Evolutionary conservation across 2,888 invertebrate genomes (phyloP), one percentile per base, ranked within the genome.

Genomic region (Patella depressa): DNA sequence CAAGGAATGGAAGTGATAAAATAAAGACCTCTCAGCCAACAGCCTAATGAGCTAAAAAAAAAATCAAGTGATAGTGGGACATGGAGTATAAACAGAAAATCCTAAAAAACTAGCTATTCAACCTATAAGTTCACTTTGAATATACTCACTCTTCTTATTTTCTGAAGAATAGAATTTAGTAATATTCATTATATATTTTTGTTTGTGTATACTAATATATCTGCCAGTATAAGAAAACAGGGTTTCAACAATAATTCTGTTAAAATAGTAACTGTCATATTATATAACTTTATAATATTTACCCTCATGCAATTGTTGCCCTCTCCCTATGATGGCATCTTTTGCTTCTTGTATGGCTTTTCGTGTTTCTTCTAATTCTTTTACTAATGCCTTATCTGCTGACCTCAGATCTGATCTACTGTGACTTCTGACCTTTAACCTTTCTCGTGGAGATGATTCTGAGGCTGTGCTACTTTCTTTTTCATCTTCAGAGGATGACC

Each of bases 311-410:
- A n/a, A 19, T 24, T 29, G 29, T 72, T 53, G 72, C 11, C 53
- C 53, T 74, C 74, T 57, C 17, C 73, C 75, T 59, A 71, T 71
- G 53, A 88, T 80, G 53, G 84, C 82, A 73, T 82, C 82, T 76
- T 84, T 86, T 19, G 85, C 86, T 72, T 87, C 86, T 77, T 87
- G 83, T 19, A 88, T 84, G 11, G 82, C 87, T 73, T 80, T 85
- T 72, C 88, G 82, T 9, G 88, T 87, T 77, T 86, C 85, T 74
- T 83, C 85, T 15, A 88, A 73, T 73, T 88, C 88, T 74, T 80
- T 80, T 19, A 87, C 81, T 55, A 79, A 55, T 17, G 77, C 73
- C 53, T 75, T 54, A 17, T 75, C 78, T 2, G 72, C 78, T 19
- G 74, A 15, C 29, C 74, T 73, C 57, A 14, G 55, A 57, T 34